Evolutionary conservation across 2,797 vertebrate species (phyloP), one percentile per base, ranked within the genome.

Genomic region (Erpetoichthys calabaricus): DNA sequence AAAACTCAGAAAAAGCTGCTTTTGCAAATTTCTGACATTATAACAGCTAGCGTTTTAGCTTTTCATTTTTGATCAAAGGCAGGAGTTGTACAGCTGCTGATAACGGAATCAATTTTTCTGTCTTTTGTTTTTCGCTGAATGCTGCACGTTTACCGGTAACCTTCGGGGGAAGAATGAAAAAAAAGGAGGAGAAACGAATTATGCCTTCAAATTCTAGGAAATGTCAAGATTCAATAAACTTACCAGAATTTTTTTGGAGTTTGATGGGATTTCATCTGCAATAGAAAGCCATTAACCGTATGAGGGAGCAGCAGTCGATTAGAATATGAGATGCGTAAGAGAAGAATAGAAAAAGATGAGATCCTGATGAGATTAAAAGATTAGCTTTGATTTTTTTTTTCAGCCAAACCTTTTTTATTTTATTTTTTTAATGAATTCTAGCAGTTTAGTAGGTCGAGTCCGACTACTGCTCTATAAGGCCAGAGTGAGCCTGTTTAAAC

Each of bases 41-140:
- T 72, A 65, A 66, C 73, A 74, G 47, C 47, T n/a, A 3, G 47
- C 47, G n/a, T 7, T 49, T 49, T 49, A 49, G 82, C 79, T 76
- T 80, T 79, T 85, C 79, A 79, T 69, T 62, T 75, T 76, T 67
- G 53, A 73, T 67, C 68, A 86, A 86, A 86, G 82, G 65, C 62
- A 57, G 59, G 68, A 75, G 71, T 75, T 64, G 68, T 76, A 67
- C 59, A 61, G 69, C 66, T 70, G 79, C 80, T 80, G 83, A 84
- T 87, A 84, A 85, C 69, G 77, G 77, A 88, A 86, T 78, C 79
- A 85, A 83, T 86, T 81, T 81, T 59, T 63, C 9, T 63, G 10
- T 66, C 79, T 89, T 86, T 86, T 83, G 84, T 89, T 88, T 89
- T 89, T 82, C 76, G 85, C 87, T 87, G 86, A 90, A 89, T 86